Evolutionary conservation across 1,140 invertebrate species (phyloP).

Genomic region (Thaumatotibia leucotreta): DNA sequence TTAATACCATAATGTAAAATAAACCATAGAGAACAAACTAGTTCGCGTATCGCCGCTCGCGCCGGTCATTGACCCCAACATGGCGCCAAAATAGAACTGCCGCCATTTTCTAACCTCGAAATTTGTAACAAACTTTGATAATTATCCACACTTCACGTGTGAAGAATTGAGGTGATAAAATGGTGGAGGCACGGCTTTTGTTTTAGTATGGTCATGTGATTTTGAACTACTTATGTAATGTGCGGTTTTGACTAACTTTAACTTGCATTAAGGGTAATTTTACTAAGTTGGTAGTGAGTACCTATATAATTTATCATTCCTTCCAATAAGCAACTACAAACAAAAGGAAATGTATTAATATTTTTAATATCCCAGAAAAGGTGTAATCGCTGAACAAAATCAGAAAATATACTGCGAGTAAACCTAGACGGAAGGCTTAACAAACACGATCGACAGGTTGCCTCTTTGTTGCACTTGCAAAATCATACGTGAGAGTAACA

Average conservation of each 20-base stretch:
- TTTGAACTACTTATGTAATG: background rate
- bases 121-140: constrained; percentile 45
- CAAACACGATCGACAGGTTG: too few relatives aligned
- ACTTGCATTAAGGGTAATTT: too few relatives aligned
- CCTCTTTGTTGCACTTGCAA: background rate
- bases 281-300: too few relatives aligned
- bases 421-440: too few relatives aligned
- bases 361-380: too few relatives aligned
- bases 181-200: background rate
- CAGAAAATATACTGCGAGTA: too few relatives aligned
- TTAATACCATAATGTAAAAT: background rate
- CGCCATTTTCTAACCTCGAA: constrained; percentile 65
- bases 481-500: background rate
- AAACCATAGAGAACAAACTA: constrained; percentile 24
- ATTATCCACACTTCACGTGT: constrained; percentile 29
- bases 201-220: background rate
- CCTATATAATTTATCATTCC: too few relatives aligned
- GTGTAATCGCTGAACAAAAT: too few relatives aligned
- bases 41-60: constrained; percentile 24
- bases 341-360: too few relatives aligned
- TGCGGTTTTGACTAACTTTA: background rate
- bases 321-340: too few relatives aligned
- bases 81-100: constrained; percentile 66
- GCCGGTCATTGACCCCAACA: constrained; percentile 51
- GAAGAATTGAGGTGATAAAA: background rate